Conservation (phyloP, 1,140 invertebrate genomes). For the Euschistus heros region DNA sequence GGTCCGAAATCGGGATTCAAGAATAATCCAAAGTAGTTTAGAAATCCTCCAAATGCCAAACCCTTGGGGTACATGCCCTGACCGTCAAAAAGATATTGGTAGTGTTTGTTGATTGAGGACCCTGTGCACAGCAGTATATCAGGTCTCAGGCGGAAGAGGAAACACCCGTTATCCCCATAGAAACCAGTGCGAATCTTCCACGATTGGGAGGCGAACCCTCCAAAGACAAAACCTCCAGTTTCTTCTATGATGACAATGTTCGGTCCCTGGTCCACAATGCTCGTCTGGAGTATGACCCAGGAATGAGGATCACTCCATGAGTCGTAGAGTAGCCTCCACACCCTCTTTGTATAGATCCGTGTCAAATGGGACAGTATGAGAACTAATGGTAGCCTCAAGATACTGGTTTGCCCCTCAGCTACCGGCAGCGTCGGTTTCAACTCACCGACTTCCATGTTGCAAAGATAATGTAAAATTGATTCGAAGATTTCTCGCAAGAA, state of each 20-base stretch:
- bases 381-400: not conserved
- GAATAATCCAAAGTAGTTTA: not conserved
- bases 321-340: not conserved
- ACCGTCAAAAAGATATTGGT: not conserved
- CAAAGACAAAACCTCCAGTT: not conserved
- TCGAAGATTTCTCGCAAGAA: no score
- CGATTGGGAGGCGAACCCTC: not conserved
- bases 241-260: not conserved
- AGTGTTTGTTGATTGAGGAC: not conserved
- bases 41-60: not conserved
- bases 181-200: not conserved
- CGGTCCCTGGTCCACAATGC: not conserved
- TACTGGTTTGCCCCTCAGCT: no score
- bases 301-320: not conserved
- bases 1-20: not conserved
- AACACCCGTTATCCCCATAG: not conserved
- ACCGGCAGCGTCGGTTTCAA: no score
- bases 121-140: not conserved
- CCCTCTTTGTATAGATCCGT: not conserved
- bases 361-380: not conserved
- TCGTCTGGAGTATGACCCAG: not conserved
- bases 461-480: no score
- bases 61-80: not conserved
- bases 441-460: no score
- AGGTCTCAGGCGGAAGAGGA: not conserved